Evolutionary conservation across 2,888 invertebrate species (phyloP).

Genomic region (Drosophila mulleri): DNA sequence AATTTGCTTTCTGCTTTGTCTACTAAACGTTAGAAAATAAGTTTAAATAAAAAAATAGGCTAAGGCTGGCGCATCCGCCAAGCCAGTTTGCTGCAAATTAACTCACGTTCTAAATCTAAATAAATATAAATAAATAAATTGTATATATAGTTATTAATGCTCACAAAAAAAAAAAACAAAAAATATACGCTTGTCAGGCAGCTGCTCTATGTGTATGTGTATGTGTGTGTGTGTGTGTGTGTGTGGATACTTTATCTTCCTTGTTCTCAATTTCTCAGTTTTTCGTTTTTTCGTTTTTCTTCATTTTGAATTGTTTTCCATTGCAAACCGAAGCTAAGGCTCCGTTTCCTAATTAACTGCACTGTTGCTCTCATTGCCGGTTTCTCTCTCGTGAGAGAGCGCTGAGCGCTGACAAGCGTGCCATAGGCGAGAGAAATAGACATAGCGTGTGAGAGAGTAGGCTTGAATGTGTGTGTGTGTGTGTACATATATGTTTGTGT

Average conservation of each 20-base stretch:
- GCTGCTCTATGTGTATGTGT: slow-evolving; percentile 27
- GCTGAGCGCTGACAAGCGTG: slow-evolving; percentile 56
- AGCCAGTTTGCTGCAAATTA: slow-evolving; percentile 48
- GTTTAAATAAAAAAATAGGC: slow-evolving; percentile 46
- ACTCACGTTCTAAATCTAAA: slow-evolving; percentile 77
- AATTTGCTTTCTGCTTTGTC: slow-evolving; percentile 31
- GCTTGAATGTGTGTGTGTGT: slow-evolving; percentile 15
- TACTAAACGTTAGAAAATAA: slow-evolving; percentile 43
- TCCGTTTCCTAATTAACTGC: slow-evolving; percentile 29
- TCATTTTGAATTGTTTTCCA: neutral
- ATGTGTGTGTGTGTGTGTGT: slow-evolving; percentile 24
- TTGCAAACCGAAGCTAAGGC: slow-evolving; percentile 17
- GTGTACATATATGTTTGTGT: slow-evolving; percentile 15
- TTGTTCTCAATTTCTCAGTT: neutral
- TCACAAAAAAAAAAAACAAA: slow-evolving; percentile 72
- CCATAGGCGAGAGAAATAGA: slow-evolving; percentile 67
- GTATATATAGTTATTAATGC: slow-evolving; percentile 72
- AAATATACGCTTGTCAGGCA: slow-evolving; percentile 77
- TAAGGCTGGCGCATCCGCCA: slow-evolving; percentile 40
- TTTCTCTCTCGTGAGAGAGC: slow-evolving; percentile 50
- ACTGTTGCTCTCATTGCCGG: slow-evolving; percentile 46
- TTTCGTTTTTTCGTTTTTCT: neutral
- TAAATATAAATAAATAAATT: slow-evolving; percentile 82
- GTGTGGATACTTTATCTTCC: slow-evolving; percentile 5
- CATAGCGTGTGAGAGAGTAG: slow-evolving; percentile 54